Evolutionary conservation across 2,797 vertebrate genomes (phyloP), one percentile per base, ranked within the genome.

Genomic region (Phaenicophaeus curvirostris): DNA sequence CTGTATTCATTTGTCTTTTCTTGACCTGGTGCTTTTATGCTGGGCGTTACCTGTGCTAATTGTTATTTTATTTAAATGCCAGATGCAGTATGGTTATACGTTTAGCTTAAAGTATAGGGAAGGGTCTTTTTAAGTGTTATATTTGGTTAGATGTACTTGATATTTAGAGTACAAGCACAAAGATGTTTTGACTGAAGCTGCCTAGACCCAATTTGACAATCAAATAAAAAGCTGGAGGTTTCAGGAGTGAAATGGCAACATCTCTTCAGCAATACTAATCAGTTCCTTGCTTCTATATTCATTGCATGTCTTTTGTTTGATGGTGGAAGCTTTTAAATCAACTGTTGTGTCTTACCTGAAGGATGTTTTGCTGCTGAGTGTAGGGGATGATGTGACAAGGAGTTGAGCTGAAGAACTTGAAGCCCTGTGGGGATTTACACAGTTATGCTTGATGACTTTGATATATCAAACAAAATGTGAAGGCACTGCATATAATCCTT

Each of bases 131-230:
- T 25, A 95, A 85, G 65, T 65, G 37, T 85, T 93, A 71, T 75
- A 80, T 92, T 94, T 89, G 90, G 75, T 85, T 85, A 87, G 75
- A 33, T 69, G 39, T 55, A 33, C 55, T 92, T 85, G 84, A 42
- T 94, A 87, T 81, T 92, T 95, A 58, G 76, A 75, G 79, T 85
- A 81, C 58, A 62, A 83, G 62, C 75, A 87, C 73, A 93, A 84
- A 78, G 75, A 28, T 95, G 54, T 92, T 95, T 95, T 93, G 82
- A 75, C 82, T 92, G 88, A 91, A 93, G 76, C 90, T 93, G 62
- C 63, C 62, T 81, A 75, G 68, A 85, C 51, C 37, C 20, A 42
- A 89, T 93, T 89, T 87, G 93, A 85, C 82, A 91, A 92, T 89
- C 90, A 94, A 63, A 94, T 89, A 87, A 77, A 91, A 93, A 85